Percentiles rank a stretch among this genome's conserved stretches.
Conservation (phyloP, 2,113 vertebrate species). For the Uria aalge region DNA sequence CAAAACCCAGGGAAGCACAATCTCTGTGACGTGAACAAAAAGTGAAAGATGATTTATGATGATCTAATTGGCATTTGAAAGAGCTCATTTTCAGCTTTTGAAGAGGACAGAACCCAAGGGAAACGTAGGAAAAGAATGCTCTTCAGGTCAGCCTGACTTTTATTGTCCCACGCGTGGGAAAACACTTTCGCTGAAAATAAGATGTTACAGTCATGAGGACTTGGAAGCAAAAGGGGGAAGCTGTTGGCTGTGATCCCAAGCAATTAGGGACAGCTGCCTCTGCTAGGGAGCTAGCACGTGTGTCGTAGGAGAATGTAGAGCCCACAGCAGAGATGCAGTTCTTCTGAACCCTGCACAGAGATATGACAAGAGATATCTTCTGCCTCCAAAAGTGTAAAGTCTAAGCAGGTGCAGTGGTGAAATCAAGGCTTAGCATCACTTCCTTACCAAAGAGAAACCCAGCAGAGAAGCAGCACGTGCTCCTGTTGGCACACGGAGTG, state of each 20-base stretch:
- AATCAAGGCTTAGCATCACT: background rate
- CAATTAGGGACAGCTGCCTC: slow-evolving; percentile 28
- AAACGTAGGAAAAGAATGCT: background rate
- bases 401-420: background rate
- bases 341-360: background rate
- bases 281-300: background rate
- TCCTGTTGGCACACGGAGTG: background rate
- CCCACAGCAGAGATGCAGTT: background rate
- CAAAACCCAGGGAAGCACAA: background rate
- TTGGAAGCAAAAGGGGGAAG: slow-evolving; percentile 32
- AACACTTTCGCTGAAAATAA: background rate
- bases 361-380: background rate
- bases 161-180: background rate
- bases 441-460: background rate
- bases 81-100: background rate
- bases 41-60: background rate
- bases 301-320: background rate
- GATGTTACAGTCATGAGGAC: slow-evolving; percentile 8
- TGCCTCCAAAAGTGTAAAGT: background rate
- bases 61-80: background rate
- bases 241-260: slow-evolving; percentile 1
- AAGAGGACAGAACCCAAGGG: background rate
- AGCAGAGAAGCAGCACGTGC: background rate
- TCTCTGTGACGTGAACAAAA: background rate
- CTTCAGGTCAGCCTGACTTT: slow-evolving; percentile 1